A percentile compares a stretch with the other conserved stretches of the same genome.
phyloP scores from a whole-genome alignment of 2,113 vertebrate species.

The Gadus macrocephalus region DNA sequence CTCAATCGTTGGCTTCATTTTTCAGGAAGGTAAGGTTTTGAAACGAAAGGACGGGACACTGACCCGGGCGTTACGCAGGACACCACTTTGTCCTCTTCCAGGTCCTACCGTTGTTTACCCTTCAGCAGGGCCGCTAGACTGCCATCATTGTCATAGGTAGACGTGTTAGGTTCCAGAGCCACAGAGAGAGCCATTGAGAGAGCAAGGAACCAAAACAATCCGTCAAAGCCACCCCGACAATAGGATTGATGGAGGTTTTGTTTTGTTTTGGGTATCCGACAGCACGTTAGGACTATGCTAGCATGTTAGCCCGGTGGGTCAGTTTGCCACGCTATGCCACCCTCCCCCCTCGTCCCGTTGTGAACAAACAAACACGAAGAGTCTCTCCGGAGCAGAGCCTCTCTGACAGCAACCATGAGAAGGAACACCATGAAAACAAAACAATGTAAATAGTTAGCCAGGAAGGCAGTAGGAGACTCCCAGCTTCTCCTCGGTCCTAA shows the following conservation, averaged over 20 bases:
- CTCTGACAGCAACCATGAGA: conserved; percentile 52
- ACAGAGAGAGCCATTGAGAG: conserved; percentile 10
- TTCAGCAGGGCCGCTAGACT: conserved; percentile 48
- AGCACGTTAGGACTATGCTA: conserved; percentile 25
- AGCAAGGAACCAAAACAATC: conserved; percentile 49
- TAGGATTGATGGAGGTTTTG: conserved; percentile 10
- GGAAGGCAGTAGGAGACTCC: conserved; percentile 37
- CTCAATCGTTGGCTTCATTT: conserved; percentile 73
- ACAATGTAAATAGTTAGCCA: conserved; percentile 35
- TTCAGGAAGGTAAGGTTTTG: conserved; percentile 70
- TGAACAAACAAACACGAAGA: not conserved
- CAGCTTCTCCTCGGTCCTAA: conserved; percentile 40
- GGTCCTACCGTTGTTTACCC: conserved; percentile 48
- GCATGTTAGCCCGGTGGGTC: conserved; percentile 40
- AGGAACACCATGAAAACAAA: not conserved
- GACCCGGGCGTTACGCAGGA: conserved; percentile 70
- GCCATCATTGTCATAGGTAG: conserved; percentile 55
- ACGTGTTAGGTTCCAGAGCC: conserved; percentile 23
- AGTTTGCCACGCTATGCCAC: conserved; percentile 39
- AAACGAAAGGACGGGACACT: conserved; percentile 70
- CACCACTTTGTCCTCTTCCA: conserved; percentile 65
- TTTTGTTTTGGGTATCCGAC: conserved; percentile 33
- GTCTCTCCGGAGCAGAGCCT: conserved; percentile 28
- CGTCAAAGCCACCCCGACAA: conserved; percentile 47
- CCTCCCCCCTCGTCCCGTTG: conserved; percentile 32